phyloP scores from a whole-genome alignment of 2,113 vertebrate genomes.

The Sorex fumeus region DNA sequence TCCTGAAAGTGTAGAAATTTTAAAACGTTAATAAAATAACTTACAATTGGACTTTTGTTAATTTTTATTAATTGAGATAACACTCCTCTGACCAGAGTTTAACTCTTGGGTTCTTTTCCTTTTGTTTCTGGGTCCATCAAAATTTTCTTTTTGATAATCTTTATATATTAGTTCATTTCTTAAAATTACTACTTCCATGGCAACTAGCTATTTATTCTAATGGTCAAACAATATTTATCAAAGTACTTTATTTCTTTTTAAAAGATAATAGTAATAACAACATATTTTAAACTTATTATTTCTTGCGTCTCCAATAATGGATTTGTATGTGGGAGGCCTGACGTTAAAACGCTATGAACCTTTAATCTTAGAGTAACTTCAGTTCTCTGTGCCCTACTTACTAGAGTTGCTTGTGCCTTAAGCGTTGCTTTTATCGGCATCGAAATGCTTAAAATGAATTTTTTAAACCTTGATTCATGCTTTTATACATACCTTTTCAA shows the following conservation, averaged over 20 bases:
- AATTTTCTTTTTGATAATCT: background rate
- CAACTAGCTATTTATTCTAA: background rate
- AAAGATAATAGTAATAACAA: background rate
- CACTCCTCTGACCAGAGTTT: background rate
- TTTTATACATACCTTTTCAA: background rate
- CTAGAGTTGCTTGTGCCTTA: fast-evolving
- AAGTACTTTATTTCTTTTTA: background rate
- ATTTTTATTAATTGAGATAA: conserved; percentile 14
- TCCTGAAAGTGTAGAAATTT: conserved; percentile 30
- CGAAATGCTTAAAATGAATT: background rate
- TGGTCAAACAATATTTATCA: background rate
- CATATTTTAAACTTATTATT: background rate
- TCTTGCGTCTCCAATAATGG: background rate
- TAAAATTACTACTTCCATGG: background rate
- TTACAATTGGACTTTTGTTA: background rate
- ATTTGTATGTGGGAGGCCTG: background rate
- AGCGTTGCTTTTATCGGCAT: background rate
- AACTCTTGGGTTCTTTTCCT: background rate
- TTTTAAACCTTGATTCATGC: background rate
- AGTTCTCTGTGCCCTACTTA: fast-evolving
- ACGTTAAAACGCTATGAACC: background rate
- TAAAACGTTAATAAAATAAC: background rate
- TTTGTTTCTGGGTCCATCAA: background rate
- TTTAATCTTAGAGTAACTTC: background rate
- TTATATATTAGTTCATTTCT: too few relatives aligned